Evolutionary conservation across 2,888 invertebrate species (phyloP).

Genomic region (Malachius bipustulatus): DNA sequence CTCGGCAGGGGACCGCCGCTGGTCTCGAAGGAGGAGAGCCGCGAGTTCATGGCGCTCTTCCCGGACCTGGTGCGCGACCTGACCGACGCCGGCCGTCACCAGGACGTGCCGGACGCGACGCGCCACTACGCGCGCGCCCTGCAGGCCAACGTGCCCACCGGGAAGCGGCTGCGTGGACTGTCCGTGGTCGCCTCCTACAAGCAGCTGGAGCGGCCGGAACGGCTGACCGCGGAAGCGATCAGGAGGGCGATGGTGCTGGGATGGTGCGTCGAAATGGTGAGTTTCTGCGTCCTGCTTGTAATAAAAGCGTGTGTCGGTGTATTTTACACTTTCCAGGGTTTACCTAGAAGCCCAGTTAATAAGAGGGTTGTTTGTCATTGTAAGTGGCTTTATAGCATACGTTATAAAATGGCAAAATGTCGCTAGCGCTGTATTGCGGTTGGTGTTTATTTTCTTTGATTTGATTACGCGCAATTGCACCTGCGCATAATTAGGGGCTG

Average conservation of each 20-base stretch:
- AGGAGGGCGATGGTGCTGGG: slow-evolving; percentile 74
- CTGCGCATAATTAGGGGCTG: no score
- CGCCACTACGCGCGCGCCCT: slow-evolving; percentile 75
- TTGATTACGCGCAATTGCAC: no score
- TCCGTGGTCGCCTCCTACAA: slow-evolving; percentile 65
- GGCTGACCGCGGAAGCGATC: slow-evolving; percentile 64
- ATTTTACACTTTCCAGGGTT: no score
- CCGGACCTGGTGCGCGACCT: slow-evolving; percentile 77
- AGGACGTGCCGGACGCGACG: slow-evolving; percentile 66
- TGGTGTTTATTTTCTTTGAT: no score
- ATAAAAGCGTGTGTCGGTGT: no score
- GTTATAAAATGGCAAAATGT: no score
- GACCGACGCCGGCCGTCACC: slow-evolving; percentile 61
- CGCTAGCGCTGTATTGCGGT: no score
- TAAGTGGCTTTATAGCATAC: no score
- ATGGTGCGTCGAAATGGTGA: slow-evolving; percentile 92
- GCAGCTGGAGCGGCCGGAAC: slow-evolving; percentile 52
- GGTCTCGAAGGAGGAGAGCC: slow-evolving; percentile 65
- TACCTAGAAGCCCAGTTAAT: no score
- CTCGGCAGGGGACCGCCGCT: slow-evolving; percentile 48
- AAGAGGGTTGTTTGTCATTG: no score
- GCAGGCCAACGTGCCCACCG: slow-evolving; percentile 85
- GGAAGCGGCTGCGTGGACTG: slow-evolving; percentile 74
- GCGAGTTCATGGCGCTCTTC: slow-evolving; percentile 80
- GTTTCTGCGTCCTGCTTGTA: no score